Evolutionary conservation across 2,888 invertebrate species (phyloP), one percentile per base, ranked within the genome.

Genomic region (Anorthoa munda): DNA sequence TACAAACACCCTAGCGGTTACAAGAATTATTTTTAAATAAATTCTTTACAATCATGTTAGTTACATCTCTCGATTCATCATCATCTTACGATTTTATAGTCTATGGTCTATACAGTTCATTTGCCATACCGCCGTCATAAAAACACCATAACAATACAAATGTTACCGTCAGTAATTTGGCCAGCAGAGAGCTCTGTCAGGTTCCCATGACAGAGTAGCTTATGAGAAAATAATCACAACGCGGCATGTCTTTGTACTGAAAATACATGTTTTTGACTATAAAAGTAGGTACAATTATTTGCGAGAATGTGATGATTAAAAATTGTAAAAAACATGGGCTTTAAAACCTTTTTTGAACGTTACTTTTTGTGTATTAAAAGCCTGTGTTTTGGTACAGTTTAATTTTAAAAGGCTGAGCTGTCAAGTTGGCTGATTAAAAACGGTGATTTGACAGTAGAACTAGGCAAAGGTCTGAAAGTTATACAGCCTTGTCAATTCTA

Each of bases 221-320:
- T 85, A 71, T 84, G 76, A 61, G 71, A 53, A 71, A 84, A 84
- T 68, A 81, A 84, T 75, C 65, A 81, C 50, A 80, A 59, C 18
- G 59, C 51, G 61, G 53, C 68, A 74, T 66, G 71, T 71, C 85
- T 81, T 81, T 84, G 81, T 81, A 51, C 50, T 56, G 0, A 69
- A 55, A 71, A 83, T 59, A 61, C 76, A 75, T 68, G 82, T 84
- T 81, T 84, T 76, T 55, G 81, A 67, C 77, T 31, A 9, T 53
- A 55, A 26, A 68, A 67, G 59, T 55, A 51, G 18, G 17, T 45
- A 18, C 39, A 4, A 12, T 4, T 67, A 45, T 55, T 66, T 67
- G 53, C 13, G 11, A 48, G 50, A 50, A 18, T 12, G 18, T 50
- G 51, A 70, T 84, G 78, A 83, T 83, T 81, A 83, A 83, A 84